Evolutionary conservation across 2,888 invertebrate genomes (phyloP).

Genomic region (Torymus aiolomorphi): DNA sequence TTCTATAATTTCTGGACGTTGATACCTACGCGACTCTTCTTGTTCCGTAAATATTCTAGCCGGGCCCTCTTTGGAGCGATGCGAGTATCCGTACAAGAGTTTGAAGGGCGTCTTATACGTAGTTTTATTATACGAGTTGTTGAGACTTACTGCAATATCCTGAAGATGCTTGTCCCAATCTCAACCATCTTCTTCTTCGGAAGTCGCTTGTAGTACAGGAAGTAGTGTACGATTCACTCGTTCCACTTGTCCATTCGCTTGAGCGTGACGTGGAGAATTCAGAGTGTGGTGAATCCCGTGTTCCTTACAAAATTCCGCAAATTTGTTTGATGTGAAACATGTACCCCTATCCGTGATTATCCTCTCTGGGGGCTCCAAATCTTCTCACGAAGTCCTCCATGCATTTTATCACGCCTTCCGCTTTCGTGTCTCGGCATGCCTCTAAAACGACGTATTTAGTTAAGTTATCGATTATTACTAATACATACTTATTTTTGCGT

Average conservation of each 20-base stretch:
- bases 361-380: neutral
- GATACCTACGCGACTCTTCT: too few relatives aligned
- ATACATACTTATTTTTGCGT: slow-evolving; percentile 51
- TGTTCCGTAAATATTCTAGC: neutral
- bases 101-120: neutral
- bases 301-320: neutral
- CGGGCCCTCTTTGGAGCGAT: neutral
- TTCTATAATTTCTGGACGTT: too few relatives aligned
- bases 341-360: neutral
- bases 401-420: too few relatives aligned
- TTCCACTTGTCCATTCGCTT: neutral
- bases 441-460: slow-evolving; percentile 48
- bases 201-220: too few relatives aligned
- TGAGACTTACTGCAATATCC: neutral
- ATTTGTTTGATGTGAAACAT: neutral
- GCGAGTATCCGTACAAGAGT: slow-evolving; percentile 50
- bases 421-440: too few relatives aligned
- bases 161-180: neutral
- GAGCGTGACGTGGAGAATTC: neutral
- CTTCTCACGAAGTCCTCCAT: neutral
- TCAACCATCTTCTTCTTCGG: neutral
- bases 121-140: neutral
- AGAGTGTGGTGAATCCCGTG: neutral
- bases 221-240: neutral
- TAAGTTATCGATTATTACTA: slow-evolving; percentile 57